Evolutionary conservation across 2,888 invertebrate species (phyloP).

Genomic region (Corythucha ciliata): DNA sequence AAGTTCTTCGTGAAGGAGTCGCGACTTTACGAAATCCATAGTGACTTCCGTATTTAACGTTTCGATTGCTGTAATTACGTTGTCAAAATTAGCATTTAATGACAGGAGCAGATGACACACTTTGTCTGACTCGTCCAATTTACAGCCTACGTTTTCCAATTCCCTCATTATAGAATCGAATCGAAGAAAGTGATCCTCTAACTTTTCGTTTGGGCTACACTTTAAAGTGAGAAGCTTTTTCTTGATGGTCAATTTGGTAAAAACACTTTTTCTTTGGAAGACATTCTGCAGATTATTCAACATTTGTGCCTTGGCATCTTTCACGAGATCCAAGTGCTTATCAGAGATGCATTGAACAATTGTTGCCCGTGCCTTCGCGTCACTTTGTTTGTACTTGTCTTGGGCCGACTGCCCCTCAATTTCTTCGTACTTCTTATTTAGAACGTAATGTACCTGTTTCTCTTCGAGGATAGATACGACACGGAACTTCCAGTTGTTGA

Average conservation of each 20-base stretch:
- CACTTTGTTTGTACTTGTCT: neutral
- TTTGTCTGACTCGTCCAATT: conserved; percentile 20
- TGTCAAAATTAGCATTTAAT: conserved; percentile 17
- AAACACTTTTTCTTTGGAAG: conserved; percentile 14
- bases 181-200: conserved; percentile 23
- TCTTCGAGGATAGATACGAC: conserved; percentile 7
- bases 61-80: conserved; percentile 22
- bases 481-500: conserved; percentile 18
- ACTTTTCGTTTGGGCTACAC: neutral
- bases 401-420: neutral
- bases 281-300: conserved; percentile 5
- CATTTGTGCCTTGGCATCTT: neutral
- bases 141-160: conserved; percentile 16
- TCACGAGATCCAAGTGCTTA: conserved; percentile 12
- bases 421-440: neutral
- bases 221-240: conserved; percentile 14
- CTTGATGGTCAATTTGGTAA: conserved; percentile 16
- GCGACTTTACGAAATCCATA: conserved; percentile 20
- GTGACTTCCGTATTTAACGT: conserved; percentile 11
- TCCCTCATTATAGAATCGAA: conserved; percentile 21
- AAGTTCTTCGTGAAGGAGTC: conserved; percentile 17
- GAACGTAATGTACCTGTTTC: neutral
- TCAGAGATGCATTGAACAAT: conserved; percentile 9
- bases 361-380: conserved; percentile 6
- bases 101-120: conserved; percentile 24